phyloP scores from a whole-genome alignment of 2,888 invertebrate genomes.

The Macrosoma leucophasiata region DNA sequence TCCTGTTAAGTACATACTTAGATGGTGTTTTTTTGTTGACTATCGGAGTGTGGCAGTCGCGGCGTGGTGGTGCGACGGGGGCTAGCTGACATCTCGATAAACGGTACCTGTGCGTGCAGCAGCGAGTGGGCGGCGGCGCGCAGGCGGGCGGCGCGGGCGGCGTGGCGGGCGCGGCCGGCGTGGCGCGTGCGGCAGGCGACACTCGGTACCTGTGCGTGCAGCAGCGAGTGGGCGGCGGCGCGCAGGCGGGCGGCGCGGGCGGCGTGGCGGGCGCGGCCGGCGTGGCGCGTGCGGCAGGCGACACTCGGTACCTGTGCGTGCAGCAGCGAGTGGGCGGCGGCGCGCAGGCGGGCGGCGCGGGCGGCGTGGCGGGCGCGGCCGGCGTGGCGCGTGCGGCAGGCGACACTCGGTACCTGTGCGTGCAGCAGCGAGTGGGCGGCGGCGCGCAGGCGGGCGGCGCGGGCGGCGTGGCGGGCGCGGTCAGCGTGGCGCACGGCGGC shows the following conservation, averaged over 20 bases:
- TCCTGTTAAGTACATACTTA: no score
- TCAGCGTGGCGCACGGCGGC: slow-evolving; percentile 33
- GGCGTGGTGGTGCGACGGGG: no score
- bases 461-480: slow-evolving; percentile 31
- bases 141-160: slow-evolving; percentile 31
- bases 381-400: slow-evolving; percentile 32
- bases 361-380: slow-evolving; percentile 34
- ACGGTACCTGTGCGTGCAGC: slow-evolving; percentile 43
- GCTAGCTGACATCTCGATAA: no score
- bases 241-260: slow-evolving; percentile 31
- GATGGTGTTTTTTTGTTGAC: no score
- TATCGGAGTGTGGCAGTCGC: no score
- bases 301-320: slow-evolving; percentile 38
- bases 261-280: slow-evolving; percentile 32
- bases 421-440: no score
- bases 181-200: slow-evolving; percentile 32
- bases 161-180: slow-evolving; percentile 31
- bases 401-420: no score
- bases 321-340: slow-evolving; percentile 39
- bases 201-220: slow-evolving; percentile 39
- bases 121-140: slow-evolving; percentile 37
- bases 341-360: slow-evolving; percentile 28
- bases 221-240: slow-evolving; percentile 37
- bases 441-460: slow-evolving; percentile 37
- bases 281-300: slow-evolving; percentile 32